phyloP scores from a whole-genome alignment of 1,140 invertebrate species.

The Drosophila parabipectinata region DNA sequence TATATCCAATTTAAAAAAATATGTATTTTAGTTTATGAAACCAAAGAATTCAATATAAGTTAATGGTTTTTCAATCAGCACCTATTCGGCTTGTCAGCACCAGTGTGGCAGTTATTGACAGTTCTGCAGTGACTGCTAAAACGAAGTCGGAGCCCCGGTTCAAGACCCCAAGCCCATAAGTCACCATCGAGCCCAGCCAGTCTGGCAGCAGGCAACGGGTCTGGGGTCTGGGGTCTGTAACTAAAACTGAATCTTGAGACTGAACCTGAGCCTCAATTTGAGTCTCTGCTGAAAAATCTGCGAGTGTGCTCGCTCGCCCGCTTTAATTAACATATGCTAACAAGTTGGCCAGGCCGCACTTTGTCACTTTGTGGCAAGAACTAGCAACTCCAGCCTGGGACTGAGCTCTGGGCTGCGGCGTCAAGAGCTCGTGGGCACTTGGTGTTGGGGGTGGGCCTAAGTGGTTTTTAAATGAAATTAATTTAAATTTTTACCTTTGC shows the following conservation, averaged over 20 bases:
- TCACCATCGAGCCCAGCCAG: conserved; percentile 55
- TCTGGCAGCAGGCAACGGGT: conserved; percentile 66
- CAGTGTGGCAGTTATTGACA: conserved; percentile 67
- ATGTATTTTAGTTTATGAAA: not conserved
- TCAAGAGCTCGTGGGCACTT: conserved; percentile 54
- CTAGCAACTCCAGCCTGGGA: conserved; percentile 37
- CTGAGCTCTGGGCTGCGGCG: conserved; percentile 20
- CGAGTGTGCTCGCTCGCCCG: conserved; percentile 60
- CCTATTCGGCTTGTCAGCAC: conserved; percentile 41
- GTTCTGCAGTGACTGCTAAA: conserved; percentile 46
- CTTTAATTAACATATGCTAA: conserved; percentile 82
- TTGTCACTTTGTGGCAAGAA: conserved; percentile 71
- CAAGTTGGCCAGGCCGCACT: conserved; percentile 79
- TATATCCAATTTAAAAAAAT: not conserved
- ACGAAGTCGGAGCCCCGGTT: conserved; percentile 67
- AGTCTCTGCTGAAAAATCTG: conserved; percentile 26
- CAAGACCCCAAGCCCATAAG: conserved; percentile 72
- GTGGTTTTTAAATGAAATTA: conserved; percentile 82
- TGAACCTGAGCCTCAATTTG: conserved; percentile 5
- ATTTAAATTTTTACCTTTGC: conserved; percentile 68
- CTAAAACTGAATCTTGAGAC: not conserved
- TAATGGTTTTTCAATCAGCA: conserved; percentile 21
- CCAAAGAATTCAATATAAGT: not conserved
- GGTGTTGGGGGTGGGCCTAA: conserved; percentile 77
- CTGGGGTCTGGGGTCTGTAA: not conserved